A percentile compares a stretch with the other conserved stretches of the same genome.
Evolutionary conservation across 2,888 invertebrate species (phyloP).

Genomic region (Lucinisca nassula): DNA sequence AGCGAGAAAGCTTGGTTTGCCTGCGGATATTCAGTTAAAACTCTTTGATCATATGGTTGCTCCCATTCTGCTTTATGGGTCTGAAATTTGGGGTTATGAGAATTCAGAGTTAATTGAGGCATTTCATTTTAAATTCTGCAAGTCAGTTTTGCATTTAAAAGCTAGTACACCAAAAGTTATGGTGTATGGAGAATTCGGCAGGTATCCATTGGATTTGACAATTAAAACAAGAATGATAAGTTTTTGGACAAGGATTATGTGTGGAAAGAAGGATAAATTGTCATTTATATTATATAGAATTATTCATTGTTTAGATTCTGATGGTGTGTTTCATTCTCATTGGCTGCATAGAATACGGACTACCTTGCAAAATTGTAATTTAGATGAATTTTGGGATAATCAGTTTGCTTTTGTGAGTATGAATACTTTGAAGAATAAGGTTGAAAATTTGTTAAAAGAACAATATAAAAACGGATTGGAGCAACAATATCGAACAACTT

Average conservation of each 20-base stretch:
- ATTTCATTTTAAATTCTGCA: background rate
- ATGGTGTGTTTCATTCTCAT: too few species aligned
- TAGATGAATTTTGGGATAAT: background rate
- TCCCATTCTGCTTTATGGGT: slow-evolving; percentile 5
- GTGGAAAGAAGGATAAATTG: slow-evolving; percentile 13
- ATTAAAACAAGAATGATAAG: background rate
- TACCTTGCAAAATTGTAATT: too few species aligned
- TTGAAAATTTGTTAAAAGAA: too few species aligned
- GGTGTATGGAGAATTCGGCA: slow-evolving; percentile 3
- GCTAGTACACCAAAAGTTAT: slow-evolving; percentile 15
- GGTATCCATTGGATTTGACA: background rate
- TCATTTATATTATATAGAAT: slow-evolving; percentile 4
- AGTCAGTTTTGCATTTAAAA: slow-evolving; percentile 6
- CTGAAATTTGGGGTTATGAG: background rate
- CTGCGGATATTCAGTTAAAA: background rate
- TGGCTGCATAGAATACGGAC: too few species aligned
- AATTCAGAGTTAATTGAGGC: background rate
- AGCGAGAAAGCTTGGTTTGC: background rate
- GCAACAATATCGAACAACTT: background rate
- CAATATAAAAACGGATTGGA: background rate
- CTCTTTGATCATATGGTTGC: background rate
- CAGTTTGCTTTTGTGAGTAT: background rate
- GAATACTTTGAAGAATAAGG: background rate
- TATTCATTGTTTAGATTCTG: too few species aligned
- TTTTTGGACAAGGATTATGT: background rate